Conservation (phyloP, 2,113 vertebrate genomes). For the Dissostichus mawsoni region DNA sequence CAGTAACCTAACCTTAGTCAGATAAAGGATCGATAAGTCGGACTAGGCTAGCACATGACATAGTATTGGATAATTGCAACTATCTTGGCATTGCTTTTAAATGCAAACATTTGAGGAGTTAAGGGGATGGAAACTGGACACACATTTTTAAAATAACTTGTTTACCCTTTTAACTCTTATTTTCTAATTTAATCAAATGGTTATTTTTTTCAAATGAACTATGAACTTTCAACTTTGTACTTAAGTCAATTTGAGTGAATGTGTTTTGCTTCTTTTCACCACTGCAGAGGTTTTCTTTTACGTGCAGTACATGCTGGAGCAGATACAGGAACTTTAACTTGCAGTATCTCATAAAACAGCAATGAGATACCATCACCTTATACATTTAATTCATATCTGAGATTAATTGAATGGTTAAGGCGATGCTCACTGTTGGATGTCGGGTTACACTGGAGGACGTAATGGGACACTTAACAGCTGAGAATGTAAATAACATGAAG, state of each 20-base stretch:
- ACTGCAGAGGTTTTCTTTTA: neutral
- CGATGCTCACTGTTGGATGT: slow-evolving; percentile 31
- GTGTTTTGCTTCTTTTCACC: neutral
- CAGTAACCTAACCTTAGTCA: neutral
- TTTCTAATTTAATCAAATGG: too few species aligned
- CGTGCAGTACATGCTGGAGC: neutral
- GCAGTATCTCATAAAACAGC: slow-evolving; percentile 47
- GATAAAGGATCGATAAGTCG: neutral
- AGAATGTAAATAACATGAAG: slow-evolving; percentile 15
- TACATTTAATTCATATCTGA: slow-evolving; percentile 4
- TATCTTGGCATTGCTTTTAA: neutral
- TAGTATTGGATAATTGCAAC: neutral
- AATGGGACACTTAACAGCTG: slow-evolving; percentile 38
- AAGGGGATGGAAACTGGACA: too few species aligned
- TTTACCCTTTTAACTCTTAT: too few species aligned
- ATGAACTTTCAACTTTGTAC: too few species aligned
- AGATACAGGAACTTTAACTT: slow-evolving; percentile 35
- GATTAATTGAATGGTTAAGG: slow-evolving; percentile 60
- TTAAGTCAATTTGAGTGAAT: too few species aligned
- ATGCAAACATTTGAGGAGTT: neutral
- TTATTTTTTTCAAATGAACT: too few species aligned
- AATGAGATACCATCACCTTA: too few species aligned
- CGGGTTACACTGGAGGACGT: slow-evolving; percentile 32
- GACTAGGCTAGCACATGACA: neutral
- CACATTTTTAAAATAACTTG: too few species aligned